These are phyloP conservation scores for Anthopleura sola DNA, from an alignment of 64 coral and sea anemone genomes.

Conservation along the genomic window DNA sequence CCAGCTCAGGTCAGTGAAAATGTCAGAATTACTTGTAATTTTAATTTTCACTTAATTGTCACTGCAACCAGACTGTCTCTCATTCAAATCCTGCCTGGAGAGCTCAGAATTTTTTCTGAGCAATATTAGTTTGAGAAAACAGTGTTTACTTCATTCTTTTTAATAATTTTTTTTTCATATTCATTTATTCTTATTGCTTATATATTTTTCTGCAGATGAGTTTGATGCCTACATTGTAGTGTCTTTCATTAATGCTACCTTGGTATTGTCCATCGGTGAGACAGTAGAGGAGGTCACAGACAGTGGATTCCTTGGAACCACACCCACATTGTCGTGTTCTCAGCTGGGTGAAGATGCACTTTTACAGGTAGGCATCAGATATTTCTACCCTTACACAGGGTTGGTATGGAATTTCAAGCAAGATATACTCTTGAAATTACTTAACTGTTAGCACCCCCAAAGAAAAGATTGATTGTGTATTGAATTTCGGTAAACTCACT, in stretches of 20 bases:
- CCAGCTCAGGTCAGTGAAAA: conserved; percentile 36
- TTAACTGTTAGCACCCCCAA: too few species aligned
- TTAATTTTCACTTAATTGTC: not conserved
- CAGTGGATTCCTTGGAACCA: conserved; percentile 97
- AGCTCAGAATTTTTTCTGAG: too few species aligned
- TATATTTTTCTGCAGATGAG: conserved; percentile 55
- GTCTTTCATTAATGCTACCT: conserved; percentile 94
- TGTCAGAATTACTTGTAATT: not conserved
- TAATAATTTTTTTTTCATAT: not conserved
- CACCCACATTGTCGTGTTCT: conserved; percentile 92
- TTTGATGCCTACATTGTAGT: conserved; percentile 95
- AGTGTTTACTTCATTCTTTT: not conserved
- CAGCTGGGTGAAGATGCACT: conserved; percentile 94
- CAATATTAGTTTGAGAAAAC: too few species aligned
- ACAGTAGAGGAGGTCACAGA: conserved; percentile 99
- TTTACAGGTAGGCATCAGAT: conserved; percentile 53
- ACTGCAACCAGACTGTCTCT: too few species aligned
- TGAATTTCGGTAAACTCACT: too few species aligned
- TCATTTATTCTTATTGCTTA: too few species aligned
- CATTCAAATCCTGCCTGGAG: too few species aligned
- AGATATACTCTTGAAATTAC: not conserved
- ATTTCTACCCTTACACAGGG: not conserved
- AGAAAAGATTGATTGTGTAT: too few species aligned
- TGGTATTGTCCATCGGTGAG: conserved; percentile 97
- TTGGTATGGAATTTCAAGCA: too few species aligned